Evolutionary conservation across 2,113 vertebrate genomes (phyloP), one percentile per base, ranked within the genome.

Genomic region (Apodemus sylvaticus): DNA sequence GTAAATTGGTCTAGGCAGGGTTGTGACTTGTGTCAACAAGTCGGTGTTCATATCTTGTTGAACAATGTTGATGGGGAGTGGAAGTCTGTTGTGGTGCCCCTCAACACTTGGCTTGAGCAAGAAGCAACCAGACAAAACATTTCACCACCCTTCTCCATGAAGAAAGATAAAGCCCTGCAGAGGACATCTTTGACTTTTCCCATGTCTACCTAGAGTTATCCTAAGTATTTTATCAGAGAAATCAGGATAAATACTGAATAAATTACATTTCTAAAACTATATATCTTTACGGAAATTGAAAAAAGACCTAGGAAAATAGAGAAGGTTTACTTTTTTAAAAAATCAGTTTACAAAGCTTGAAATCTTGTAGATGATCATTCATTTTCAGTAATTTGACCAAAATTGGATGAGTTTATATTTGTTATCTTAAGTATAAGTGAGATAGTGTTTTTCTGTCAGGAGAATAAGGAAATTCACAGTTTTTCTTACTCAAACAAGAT

Each of bases 381-480:
- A n/a, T 34, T 20, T 73, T 81, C 64, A 96, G 36, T 92, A 74
- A 64, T 82, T 95, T 92, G 60, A 87, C 29, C 64, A 74, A 87
- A 95, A 74, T 1, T 73, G 8, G 17, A 14, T 68, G 29, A 51
- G 29, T 86, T 78, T 92, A 2, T 68, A 85, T 88, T 86, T 94
- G 55, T 51, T 16, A 51, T 76, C 51, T 73, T 79, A 81, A 66
- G 64, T 68, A 74, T 68, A 60, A 13, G 24, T 8, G 26, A 55
- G 36, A 71, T 60, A 45, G 1, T 22, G 58, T 62, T 92, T 92
- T 89, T 45, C 85, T n/a, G 68, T 3, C 39, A 4, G n/a, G 58
- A 90, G 19, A 95, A 9, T 17, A 26, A 85, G 68, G 82, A 92
- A 81, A 11, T 92, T 20, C 73, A 88, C 73, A 86, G 29, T 86